These are phyloP conservation scores for Sylvilagus bachmani DNA, from an alignment of 2,113 vertebrate species.

Conservation along the genomic window DNA sequence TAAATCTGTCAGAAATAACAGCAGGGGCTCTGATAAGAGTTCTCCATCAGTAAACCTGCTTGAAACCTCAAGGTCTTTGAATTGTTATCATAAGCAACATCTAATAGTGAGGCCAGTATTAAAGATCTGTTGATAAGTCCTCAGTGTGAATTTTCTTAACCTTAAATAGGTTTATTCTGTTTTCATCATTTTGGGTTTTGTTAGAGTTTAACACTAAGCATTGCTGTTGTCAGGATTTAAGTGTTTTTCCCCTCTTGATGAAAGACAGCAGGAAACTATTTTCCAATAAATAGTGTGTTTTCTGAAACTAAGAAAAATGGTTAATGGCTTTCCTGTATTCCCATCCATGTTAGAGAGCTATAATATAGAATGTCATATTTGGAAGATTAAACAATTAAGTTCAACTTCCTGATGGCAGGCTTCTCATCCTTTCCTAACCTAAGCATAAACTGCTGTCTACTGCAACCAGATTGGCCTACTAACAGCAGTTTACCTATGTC, in stretches of 20 bases:
- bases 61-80: conserved; percentile 86
- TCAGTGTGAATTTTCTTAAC: background rate
- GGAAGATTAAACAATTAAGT: background rate
- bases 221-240: conserved; percentile 51
- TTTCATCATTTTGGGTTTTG: conserved; percentile 57
- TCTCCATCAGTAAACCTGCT: conserved; percentile 84
- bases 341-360: background rate
- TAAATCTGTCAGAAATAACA: conserved; percentile 88
- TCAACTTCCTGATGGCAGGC: background rate
- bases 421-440: background rate
- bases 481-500: background rate
- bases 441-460: background rate
- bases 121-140: conserved; percentile 78
- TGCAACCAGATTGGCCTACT: background rate
- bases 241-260: background rate
- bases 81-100: conserved; percentile 82
- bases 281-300: background rate
- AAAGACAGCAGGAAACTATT: background rate
- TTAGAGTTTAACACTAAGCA: conserved; percentile 39
- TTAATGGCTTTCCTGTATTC: background rate
- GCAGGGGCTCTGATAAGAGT: conserved; percentile 85
- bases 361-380: background rate
- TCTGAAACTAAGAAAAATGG: conserved; percentile 20
- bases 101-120: conserved; percentile 78
- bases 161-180: conserved; percentile 74